Conservation (phyloP, 1,140 invertebrate genomes). For the Papilio dardanus region DNA sequence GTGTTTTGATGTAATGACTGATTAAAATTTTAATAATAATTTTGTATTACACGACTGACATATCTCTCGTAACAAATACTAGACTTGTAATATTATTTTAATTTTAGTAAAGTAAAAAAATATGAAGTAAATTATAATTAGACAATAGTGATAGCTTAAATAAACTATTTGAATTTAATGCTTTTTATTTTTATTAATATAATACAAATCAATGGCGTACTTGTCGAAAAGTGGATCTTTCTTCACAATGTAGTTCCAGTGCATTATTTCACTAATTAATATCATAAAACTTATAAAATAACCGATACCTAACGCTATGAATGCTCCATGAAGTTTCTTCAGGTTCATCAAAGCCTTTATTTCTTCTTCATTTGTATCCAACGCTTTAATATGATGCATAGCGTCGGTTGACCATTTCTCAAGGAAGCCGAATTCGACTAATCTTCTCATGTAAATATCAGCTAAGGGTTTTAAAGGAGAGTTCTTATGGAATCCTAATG, state of each 20-base stretch:
- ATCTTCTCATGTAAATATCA: slow-evolving; percentile 85
- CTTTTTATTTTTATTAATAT: slow-evolving; percentile 71
- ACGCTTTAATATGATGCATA: slow-evolving; percentile 80
- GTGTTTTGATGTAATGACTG: not conserved
- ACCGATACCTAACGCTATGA: slow-evolving; percentile 87
- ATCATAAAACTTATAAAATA: slow-evolving; percentile 84
- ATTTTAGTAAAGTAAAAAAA: not conserved
- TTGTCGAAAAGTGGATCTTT: slow-evolving; percentile 88
- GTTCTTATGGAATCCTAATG: slow-evolving; percentile 90
- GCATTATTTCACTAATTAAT: slow-evolving; percentile 84
- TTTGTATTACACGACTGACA: not conserved
- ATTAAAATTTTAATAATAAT: not conserved
- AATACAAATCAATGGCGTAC: slow-evolving; percentile 84
- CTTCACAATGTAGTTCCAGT: slow-evolving; percentile 86
- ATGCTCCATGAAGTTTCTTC: slow-evolving; percentile 89
- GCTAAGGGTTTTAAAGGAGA: slow-evolving; percentile 88
- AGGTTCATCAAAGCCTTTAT: slow-evolving; percentile 89
- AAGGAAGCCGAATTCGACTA: slow-evolving; percentile 89
- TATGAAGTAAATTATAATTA: slow-evolving; percentile 39
- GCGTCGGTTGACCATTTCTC: slow-evolving; percentile 91
- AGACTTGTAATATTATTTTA: not conserved
- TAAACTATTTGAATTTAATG: slow-evolving; percentile 44
- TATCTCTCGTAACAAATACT: not conserved
- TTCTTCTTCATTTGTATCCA: slow-evolving; percentile 75
- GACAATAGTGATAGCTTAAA: slow-evolving; percentile 45